A percentile compares a stretch with the other conserved stretches of the same genome.
phyloP scores from a whole-genome alignment of 2,113 vertebrate species.

The Clarias gariepinus region DNA sequence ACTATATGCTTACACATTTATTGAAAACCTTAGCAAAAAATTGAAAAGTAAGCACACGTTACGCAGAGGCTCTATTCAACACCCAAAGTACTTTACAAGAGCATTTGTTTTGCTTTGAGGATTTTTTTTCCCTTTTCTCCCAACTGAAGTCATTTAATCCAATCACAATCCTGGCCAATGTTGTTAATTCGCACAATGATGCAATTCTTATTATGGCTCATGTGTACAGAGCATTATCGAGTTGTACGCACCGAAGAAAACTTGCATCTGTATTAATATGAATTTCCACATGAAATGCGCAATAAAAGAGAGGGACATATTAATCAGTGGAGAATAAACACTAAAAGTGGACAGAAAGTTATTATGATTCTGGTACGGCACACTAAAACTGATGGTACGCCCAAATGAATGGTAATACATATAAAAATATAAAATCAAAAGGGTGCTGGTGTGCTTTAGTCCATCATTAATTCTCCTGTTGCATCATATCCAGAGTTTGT shows the following conservation, averaged over 20 bases:
- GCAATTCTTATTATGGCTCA: constrained; percentile 20
- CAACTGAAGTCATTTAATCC: constrained; percentile 11
- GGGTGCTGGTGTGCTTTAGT: constrained; percentile 69
- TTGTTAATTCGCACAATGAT: constrained; percentile 7
- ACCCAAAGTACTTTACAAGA: constrained; percentile 18
- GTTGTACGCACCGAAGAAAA: constrained; percentile 13
- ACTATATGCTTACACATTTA: constrained; percentile 52
- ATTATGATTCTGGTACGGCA: constrained; percentile 35
- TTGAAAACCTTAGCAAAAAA: constrained; percentile 55
- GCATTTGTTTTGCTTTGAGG: background rate
- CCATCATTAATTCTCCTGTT: constrained; percentile 46
- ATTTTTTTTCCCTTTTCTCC: background rate
- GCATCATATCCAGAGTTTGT: constrained; percentile 52
- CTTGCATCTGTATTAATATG: background rate
- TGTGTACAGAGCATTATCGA: constrained; percentile 31
- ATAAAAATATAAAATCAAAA: constrained; percentile 58
- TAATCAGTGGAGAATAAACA: constrained; percentile 37
- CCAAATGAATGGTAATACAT: constrained; percentile 66
- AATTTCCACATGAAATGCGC: background rate
- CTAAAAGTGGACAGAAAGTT: constrained; percentile 16
- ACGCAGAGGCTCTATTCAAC: constrained; percentile 25
- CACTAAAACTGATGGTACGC: constrained; percentile 41
- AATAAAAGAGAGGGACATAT: background rate
- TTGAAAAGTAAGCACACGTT: constrained; percentile 34
- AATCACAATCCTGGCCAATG: constrained; percentile 30